A percentile compares a stretch with the other conserved stretches of the same genome.
phyloP scores from a whole-genome alignment of 2,888 invertebrate species.

The Drosophila longiperda region DNA sequence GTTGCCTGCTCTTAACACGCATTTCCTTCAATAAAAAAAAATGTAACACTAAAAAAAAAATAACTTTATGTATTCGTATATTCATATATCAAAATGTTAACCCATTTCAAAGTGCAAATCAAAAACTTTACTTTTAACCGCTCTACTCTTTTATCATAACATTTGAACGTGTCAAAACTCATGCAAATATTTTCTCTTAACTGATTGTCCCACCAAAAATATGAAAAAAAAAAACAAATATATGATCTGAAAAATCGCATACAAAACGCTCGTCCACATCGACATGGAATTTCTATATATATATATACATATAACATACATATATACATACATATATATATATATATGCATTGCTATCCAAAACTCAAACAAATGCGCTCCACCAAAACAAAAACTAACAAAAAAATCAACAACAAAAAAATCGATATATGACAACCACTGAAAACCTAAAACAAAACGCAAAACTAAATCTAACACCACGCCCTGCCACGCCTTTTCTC shows the following conservation, averaged over 20 bases:
- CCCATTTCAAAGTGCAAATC: conserved; percentile 53
- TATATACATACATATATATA: conserved; percentile 50
- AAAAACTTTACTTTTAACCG: conserved; percentile 52
- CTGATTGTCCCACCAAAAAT: conserved; percentile 72
- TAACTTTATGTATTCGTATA: conserved; percentile 33
- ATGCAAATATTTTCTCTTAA: conserved; percentile 80
- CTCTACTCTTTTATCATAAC: conserved; percentile 60
- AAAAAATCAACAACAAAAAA: conserved; percentile 34
- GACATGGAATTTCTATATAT: conserved; percentile 74
- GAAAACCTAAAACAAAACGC: conserved; percentile 27
- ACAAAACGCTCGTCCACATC: conserved; percentile 81
- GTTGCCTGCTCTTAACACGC: conserved; percentile 52
- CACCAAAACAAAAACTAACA: conserved; percentile 53
- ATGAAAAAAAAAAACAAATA: conserved; percentile 31
- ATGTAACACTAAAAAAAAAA: conserved; percentile 9
- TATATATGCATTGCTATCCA: conserved; percentile 59
- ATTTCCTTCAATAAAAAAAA: conserved; percentile 30
- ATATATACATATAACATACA: conserved; percentile 49
- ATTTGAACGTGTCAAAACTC: conserved; percentile 77
- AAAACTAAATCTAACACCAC: conserved; percentile 47
- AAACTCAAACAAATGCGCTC: conserved; percentile 50
- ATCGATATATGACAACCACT: conserved; percentile 32
- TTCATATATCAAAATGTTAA: conserved; percentile 45
- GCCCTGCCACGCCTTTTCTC: conserved; percentile 52
- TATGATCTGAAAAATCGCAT: conserved; percentile 55